phyloP scores from a whole-genome alignment of 2,797 vertebrate genomes.

The Odontamblyopus rebecca region DNA sequence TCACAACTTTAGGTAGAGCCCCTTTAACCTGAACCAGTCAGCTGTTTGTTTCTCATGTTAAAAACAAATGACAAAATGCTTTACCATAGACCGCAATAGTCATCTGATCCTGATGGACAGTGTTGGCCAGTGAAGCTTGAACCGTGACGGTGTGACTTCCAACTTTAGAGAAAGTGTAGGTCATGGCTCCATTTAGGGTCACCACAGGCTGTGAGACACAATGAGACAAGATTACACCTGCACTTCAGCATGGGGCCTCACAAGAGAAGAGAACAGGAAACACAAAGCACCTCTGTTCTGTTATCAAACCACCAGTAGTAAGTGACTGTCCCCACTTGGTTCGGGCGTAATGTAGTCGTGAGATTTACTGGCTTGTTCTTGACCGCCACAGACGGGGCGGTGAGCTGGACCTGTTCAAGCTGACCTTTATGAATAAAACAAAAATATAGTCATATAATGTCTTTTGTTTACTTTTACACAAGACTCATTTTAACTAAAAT shows the following conservation, averaged over 20 bases:
- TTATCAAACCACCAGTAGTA: conserved; percentile 96
- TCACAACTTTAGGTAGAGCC: no score
- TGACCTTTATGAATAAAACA: conserved; percentile 72
- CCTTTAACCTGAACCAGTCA: not conserved
- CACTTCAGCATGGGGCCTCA: not conserved
- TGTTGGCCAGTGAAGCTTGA: conserved; percentile 86
- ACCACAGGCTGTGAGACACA: conserved; percentile 82
- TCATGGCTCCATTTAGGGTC: conserved; percentile 83
- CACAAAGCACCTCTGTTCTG: conserved; percentile 84
- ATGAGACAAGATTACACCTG: not conserved
- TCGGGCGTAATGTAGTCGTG: conserved; percentile 83
- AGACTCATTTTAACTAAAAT: not conserved
- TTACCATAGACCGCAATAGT: conserved; percentile 89
- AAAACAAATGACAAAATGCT: conserved; percentile 13
- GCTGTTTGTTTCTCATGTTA: not conserved
- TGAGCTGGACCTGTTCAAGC: conserved; percentile 87
- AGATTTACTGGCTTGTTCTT: conserved; percentile 91
- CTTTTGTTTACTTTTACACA: conserved; percentile 3
- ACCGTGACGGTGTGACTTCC: conserved; percentile 88
- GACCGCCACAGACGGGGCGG: conserved; percentile 85
- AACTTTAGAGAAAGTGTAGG: conserved; percentile 85
- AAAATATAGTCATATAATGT: conserved; percentile 28
- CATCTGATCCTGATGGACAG: conserved; percentile 89
- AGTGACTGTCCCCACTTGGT: conserved; percentile 88
- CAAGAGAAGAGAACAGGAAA: not conserved